A percentile compares a stretch with the other conserved stretches of the same genome.
phyloP scores from a whole-genome alignment of 2,797 vertebrate species.

The Eulemur mongoz region DNA sequence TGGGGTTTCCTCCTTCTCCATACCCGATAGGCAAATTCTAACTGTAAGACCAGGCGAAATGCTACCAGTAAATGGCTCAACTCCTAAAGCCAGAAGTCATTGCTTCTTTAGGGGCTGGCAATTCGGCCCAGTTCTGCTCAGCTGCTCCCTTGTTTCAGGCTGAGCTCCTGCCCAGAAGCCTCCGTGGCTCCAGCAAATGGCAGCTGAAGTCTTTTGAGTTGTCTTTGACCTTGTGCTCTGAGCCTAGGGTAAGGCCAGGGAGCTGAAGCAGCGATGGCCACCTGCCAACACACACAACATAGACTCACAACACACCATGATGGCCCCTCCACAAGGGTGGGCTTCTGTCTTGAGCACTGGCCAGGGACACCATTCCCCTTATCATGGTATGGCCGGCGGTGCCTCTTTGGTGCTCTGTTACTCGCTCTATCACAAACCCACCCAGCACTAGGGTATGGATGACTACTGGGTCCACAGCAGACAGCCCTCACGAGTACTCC shows the following conservation, averaged over 20 bases:
- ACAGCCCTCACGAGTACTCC: not conserved
- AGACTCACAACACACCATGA: not conserved
- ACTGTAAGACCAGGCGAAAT: not conserved
- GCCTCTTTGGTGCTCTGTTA: not conserved
- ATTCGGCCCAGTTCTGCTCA: not conserved
- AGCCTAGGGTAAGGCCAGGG: not conserved
- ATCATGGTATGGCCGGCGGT: not conserved
- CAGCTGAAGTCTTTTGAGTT: not conserved
- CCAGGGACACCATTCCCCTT: not conserved
- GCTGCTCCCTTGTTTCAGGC: not conserved
- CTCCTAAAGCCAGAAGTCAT: not conserved
- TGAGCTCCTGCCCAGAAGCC: not conserved
- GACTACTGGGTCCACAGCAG: not conserved
- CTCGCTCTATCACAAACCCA: not conserved
- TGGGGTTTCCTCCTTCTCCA: not conserved
- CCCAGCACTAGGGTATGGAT: not conserved
- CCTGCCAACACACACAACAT: not conserved
- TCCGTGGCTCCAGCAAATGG: not conserved
- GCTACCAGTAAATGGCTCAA: not conserved
- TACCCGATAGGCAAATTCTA: not conserved
- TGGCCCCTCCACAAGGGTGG: not conserved
- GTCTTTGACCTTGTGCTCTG: conserved; percentile 4
- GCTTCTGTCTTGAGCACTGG: not conserved
- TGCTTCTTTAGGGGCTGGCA: not conserved
- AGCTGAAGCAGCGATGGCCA: not conserved